Evolutionary conservation across 1,140 invertebrate genomes (phyloP).

Genomic region (Meteorus sp.): DNA sequence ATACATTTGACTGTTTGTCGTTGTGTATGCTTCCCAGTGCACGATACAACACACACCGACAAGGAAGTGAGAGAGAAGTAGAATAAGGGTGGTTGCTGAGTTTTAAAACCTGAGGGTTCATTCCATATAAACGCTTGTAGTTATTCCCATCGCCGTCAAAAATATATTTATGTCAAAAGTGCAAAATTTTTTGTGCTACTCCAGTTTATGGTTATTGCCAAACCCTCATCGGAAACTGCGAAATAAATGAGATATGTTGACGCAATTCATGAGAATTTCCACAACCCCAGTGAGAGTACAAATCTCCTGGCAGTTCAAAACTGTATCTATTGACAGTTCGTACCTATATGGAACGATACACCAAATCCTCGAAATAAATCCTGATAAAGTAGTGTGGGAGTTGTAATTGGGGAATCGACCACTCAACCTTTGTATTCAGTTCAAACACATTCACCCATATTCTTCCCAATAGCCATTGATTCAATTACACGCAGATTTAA

Average conservation of each 20-base stretch:
- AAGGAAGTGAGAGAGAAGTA: not conserved
- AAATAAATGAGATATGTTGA: too few species aligned
- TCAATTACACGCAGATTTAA: constrained; percentile 12
- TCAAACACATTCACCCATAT: not conserved
- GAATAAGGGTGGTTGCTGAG: not conserved
- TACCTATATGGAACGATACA: not conserved
- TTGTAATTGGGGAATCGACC: not conserved
- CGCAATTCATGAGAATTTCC: too few species aligned
- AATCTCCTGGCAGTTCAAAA: too few species aligned
- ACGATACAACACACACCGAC: too few species aligned
- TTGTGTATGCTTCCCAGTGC: not conserved
- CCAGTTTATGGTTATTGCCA: too few species aligned
- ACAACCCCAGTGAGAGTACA: too few species aligned
- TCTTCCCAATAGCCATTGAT: not conserved
- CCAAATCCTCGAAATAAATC: not conserved
- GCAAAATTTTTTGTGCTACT: not conserved
- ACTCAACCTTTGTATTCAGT: too few species aligned
- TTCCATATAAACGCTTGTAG: not conserved
- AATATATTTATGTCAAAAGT: not conserved
- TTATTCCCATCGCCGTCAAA: not conserved
- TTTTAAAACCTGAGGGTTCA: not conserved
- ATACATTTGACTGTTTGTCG: not conserved
- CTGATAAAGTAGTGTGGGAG: not conserved
- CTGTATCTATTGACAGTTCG: not conserved
- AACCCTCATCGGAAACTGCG: too few species aligned